A percentile compares a stretch with the other conserved stretches of the same genome.
These are phyloP conservation scores for Amblyopsis rosae DNA, from an alignment of 2,113 vertebrate species.

Conservation along the genomic window DNA sequence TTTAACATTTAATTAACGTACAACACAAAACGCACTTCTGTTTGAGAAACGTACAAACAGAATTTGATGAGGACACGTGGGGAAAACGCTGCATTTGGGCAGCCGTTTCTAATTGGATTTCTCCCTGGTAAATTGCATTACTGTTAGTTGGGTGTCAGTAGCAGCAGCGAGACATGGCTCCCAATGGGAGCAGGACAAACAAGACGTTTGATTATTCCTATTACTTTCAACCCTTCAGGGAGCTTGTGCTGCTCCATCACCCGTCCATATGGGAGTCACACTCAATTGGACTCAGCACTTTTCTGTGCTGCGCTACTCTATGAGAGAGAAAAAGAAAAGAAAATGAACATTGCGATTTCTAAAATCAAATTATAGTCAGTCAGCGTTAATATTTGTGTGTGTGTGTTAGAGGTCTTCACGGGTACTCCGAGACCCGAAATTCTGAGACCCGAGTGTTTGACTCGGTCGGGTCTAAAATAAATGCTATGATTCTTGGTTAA, in stretches of 20 bases:
- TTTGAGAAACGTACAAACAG: neutral
- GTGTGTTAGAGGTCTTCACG: too few species aligned
- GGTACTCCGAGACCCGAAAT: too few species aligned
- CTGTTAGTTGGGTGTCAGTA: slow-evolving; percentile 49
- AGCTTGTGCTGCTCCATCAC: slow-evolving; percentile 40
- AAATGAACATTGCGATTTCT: slow-evolving; percentile 37
- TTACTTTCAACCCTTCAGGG: slow-evolving; percentile 47
- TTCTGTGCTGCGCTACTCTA: neutral
- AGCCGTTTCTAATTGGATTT: slow-evolving; percentile 60
- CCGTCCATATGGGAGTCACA: slow-evolving; percentile 32
- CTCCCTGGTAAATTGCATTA: slow-evolving; percentile 63
- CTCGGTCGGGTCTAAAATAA: too few species aligned
- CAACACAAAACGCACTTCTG: too few species aligned
- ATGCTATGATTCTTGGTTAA: too few species aligned
- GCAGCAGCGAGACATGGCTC: slow-evolving; percentile 60
- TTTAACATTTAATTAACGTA: too few species aligned
- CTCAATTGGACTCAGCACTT: slow-evolving; percentile 41
- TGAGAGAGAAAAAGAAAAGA: slow-evolving; percentile 24
- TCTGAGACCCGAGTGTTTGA: too few species aligned
- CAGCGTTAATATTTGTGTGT: slow-evolving; percentile 18
- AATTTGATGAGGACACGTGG: slow-evolving; percentile 33
- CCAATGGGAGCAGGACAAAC: slow-evolving; percentile 56
- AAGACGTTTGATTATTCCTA: slow-evolving; percentile 53
- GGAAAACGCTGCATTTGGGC: slow-evolving; percentile 43
- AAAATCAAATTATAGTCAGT: slow-evolving; percentile 57